Evolutionary conservation across 2,888 invertebrate genomes (phyloP).

Genomic region (Bursaphelenchus okinawaensis): DNA sequence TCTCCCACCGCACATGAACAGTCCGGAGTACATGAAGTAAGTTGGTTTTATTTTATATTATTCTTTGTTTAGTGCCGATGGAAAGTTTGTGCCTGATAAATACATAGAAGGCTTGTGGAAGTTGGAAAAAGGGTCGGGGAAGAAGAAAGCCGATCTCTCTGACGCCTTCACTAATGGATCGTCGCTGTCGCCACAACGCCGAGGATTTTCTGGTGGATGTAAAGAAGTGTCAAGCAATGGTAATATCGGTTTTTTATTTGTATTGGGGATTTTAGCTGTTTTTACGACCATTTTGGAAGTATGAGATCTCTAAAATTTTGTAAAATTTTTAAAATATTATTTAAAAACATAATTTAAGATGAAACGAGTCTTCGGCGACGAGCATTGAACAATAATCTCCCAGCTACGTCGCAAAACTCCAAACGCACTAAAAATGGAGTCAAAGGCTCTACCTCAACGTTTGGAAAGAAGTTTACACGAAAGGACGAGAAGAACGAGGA

Average conservation of each 20-base stretch:
- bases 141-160: slow-evolving; percentile 17
- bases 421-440: neutral
- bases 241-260: neutral
- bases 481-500: slow-evolving; percentile 26
- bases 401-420: neutral
- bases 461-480: neutral
- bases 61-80: neutral
- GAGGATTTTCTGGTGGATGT: slow-evolving; percentile 50
- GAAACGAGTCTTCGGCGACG: neutral
- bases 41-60: neutral
- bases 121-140: slow-evolving; percentile 10
- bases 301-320: slow-evolving; percentile 13
- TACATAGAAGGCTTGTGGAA: slow-evolving; percentile 12
- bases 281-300: too few species aligned
- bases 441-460: neutral
- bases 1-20: slow-evolving; percentile 5
- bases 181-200: slow-evolving; percentile 49
- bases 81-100: slow-evolving; percentile 12
- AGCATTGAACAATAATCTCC: neutral
- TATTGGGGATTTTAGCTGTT: too few species aligned
- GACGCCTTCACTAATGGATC: slow-evolving; percentile 23
- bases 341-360: neutral
- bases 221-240: slow-evolving; percentile 33
- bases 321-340: slow-evolving; percentile 11
- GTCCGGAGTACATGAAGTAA: slow-evolving; percentile 8